Base-by-base conservation (phyloP, 2,888 invertebrate genomes). In the Julus scandinavius region DNA sequence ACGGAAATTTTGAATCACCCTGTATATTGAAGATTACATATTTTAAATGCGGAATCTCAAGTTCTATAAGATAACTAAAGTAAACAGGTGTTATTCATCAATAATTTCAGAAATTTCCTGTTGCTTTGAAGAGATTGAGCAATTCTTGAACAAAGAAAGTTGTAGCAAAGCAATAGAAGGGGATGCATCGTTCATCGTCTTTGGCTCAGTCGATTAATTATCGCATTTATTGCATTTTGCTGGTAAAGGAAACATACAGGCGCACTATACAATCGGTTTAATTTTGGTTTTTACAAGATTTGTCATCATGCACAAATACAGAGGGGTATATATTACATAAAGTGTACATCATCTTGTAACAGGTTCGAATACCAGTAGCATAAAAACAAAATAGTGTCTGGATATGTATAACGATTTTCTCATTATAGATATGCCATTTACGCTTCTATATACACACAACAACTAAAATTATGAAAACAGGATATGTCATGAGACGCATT, bases 371-470 rank as follows among this genome's bases (percentile, higher is more conserved):
- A 72, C 20, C 63, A 72, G 63, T 72, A 72, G 63, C 63, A 72
- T 72, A 72, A 72, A 72, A 72, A 72, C 63, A 72, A 72, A 72
- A 72, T 72, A 72, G 63, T 72, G 20, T 20, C 63, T 2, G 63
- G 20, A 72, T 72, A 72, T 72, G 63, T 20, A 72, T 72, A 72
- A 72, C 20, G 63, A 72, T 72, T 20, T 17, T 72, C 20, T 72
- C 20, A 20, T 72, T 20, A 72, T 72, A 20, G 20, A 72, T 72
- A 20, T 2, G 20, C 63, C 63, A 72, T 72, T 72, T 17, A 72
- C 63, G 63, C 63, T 72, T 72, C 63, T 72, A 72, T 72, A 72
- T 72, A 72, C 63, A 72, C 63, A 72, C 63, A 72, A 72, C 63
- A 72, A 72, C 63, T 72, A 72, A 72, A 72, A 72, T 20, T 72